A percentile compares a stretch with the other conserved stretches of the same genome.
These are phyloP conservation scores for Melipona beecheii DNA, from an alignment of 2,888 invertebrate genomes.

Conservation along the genomic window DNA sequence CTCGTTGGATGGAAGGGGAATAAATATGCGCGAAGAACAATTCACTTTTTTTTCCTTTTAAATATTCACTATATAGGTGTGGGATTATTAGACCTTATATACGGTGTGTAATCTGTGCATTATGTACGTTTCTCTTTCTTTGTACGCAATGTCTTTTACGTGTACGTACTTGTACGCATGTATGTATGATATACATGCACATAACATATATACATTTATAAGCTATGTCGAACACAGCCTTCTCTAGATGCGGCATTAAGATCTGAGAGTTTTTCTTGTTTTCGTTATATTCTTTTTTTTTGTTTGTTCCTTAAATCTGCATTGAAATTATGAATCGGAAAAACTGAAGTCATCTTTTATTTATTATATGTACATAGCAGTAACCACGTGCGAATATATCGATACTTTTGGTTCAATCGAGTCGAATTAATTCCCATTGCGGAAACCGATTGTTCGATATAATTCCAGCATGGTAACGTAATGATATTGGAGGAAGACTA, in stretches of 20 bases:
- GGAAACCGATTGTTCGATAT: neutral
- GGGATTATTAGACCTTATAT: constrained; percentile 59
- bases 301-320: constrained; percentile 4
- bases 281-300: constrained; percentile 39
- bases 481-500: constrained; percentile 31
- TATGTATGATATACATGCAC: constrained; percentile 26
- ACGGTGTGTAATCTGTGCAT: constrained; percentile 53
- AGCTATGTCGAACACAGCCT: constrained; percentile 49
- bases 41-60: constrained; percentile 45
- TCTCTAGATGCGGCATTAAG: constrained; percentile 49
- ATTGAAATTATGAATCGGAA: constrained; percentile 19
- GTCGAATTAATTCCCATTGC: neutral
- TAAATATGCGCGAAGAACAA: constrained; percentile 58
- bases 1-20: constrained; percentile 48
- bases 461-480: neutral
- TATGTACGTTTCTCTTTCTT: constrained; percentile 31
- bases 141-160: constrained; percentile 36
- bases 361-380: constrained; percentile 4
- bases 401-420: neutral
- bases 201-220: constrained; percentile 37
- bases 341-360: constrained; percentile 23
- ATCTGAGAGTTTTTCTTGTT: constrained; percentile 31
- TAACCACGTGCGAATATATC: constrained; percentile 30
- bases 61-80: constrained; percentile 52
- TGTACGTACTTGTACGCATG: constrained; percentile 16